A percentile compares a stretch with the other conserved stretches of the same genome.
phyloP scores from a whole-genome alignment of 2,797 vertebrate species.

The Myiothlypis coronata region DNA sequence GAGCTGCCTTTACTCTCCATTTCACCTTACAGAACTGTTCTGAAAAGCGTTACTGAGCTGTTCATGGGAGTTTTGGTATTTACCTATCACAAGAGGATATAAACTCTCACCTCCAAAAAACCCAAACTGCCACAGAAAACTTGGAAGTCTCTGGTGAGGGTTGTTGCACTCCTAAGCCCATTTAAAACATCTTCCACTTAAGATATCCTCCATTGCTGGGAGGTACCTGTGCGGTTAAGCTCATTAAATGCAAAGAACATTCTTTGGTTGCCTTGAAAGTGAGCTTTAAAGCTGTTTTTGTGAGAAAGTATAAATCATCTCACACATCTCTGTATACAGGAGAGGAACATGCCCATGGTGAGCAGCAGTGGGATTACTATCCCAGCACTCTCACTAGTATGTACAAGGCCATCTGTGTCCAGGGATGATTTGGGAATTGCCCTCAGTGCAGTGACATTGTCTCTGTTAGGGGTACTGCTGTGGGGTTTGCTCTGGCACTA shows the following conservation, averaged over 20 bases:
- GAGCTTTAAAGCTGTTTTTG: neutral
- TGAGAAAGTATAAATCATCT: neutral
- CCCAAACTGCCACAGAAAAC: neutral
- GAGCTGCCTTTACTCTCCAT: neutral
- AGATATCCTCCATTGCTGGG: neutral
- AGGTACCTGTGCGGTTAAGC: neutral
- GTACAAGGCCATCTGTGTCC: rapidly evolving
- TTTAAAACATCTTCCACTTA: neutral
- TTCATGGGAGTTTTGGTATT: neutral
- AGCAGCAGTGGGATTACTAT: neutral
- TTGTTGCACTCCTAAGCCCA: neutral
- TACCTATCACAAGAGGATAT: neutral
- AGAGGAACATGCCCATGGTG: neutral
- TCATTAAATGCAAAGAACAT: neutral
- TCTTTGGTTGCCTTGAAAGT: neutral
- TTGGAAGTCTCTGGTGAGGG: neutral
- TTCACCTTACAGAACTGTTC: neutral
- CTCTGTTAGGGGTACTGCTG: neutral
- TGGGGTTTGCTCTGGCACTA: neutral
- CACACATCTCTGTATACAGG: neutral
- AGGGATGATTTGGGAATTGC: neutral
- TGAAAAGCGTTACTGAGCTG: neutral
- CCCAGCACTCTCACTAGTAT: rapidly evolving
- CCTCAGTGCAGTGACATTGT: neutral
- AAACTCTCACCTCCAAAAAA: neutral